These are phyloP conservation scores for Chaetodon trifascialis DNA, from an alignment of 2,113 vertebrate species.

Conservation along the genomic window DNA sequence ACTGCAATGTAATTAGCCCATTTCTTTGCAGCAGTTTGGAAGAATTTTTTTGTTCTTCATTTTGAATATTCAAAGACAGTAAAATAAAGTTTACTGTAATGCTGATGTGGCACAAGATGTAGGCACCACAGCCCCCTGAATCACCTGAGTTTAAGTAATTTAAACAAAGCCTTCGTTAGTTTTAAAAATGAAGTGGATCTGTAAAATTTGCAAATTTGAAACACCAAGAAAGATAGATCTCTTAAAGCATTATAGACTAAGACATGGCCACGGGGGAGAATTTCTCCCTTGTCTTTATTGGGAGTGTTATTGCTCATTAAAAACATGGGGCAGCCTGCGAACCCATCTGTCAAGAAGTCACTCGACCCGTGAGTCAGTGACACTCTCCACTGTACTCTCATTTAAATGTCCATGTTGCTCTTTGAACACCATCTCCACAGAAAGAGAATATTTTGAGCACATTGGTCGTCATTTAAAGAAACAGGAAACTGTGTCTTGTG, in stretches of 20 bases:
- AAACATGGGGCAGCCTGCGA: background rate
- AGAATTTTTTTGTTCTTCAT: too few relatives aligned
- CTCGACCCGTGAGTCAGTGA: background rate
- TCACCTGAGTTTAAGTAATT: background rate
- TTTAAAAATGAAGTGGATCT: background rate
- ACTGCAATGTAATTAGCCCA: too few relatives aligned
- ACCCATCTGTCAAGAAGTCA: background rate
- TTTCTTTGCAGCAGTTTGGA: too few relatives aligned
- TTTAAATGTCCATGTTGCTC: constrained; percentile 21
- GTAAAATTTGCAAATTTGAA: constrained; percentile 30
- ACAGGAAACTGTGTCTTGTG: constrained; percentile 16
- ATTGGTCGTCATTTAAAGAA: constrained; percentile 52
- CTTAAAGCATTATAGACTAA: constrained; percentile 13
- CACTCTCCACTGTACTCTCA: background rate
- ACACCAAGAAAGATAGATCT: constrained; percentile 9
- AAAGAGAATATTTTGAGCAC: constrained; percentile 56
- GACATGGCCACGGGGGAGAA: constrained; percentile 6
- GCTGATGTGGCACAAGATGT: too few relatives aligned
- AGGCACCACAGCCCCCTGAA: background rate
- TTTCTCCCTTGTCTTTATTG: constrained; percentile 19
- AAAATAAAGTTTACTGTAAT: too few relatives aligned
- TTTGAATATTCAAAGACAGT: too few relatives aligned
- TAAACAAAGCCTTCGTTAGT: background rate
- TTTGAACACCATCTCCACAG: constrained; percentile 33
- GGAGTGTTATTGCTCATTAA: background rate